Conservation (phyloP, 1,140 invertebrate genomes). For the Rhizoglyphus robini region DNA sequence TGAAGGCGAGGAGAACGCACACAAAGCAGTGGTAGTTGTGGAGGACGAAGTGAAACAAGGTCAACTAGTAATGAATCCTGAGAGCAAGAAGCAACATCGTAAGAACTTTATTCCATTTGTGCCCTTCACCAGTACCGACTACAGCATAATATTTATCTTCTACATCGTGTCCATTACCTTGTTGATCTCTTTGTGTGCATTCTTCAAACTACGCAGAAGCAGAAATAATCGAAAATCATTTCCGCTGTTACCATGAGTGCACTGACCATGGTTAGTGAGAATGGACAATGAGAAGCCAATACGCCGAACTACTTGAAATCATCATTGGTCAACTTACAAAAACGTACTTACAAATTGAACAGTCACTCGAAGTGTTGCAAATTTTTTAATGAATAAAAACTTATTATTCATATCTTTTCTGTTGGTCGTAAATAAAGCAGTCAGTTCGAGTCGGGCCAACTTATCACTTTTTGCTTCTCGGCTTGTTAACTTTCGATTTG, state of each 20-base stretch:
- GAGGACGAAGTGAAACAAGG: background rate
- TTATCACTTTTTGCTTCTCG: no score
- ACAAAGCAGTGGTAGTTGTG: no score
- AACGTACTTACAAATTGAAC: no score
- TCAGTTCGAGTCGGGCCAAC: no score
- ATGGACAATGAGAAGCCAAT: background rate
- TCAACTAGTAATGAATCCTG: background rate
- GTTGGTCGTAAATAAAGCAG: no score
- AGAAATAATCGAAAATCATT: background rate
- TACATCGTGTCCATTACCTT: background rate
- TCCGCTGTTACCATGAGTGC: background rate
- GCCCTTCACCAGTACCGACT: constrained; percentile 4
- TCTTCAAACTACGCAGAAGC: background rate
- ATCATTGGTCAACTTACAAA: background rate
- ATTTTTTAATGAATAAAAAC: no score
- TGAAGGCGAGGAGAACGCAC: background rate
- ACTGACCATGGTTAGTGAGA: no score
- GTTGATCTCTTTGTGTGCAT: background rate
- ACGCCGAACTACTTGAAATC: background rate
- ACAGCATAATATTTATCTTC: constrained; percentile 1
- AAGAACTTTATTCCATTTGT: constrained; percentile 3
- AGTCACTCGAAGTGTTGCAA: no score
- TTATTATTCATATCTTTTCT: no score
- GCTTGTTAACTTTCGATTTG: no score
- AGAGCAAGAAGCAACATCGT: background rate